phyloP scores from a whole-genome alignment of 2,888 invertebrate species.

The Trypoxylon attenuatum region DNA sequence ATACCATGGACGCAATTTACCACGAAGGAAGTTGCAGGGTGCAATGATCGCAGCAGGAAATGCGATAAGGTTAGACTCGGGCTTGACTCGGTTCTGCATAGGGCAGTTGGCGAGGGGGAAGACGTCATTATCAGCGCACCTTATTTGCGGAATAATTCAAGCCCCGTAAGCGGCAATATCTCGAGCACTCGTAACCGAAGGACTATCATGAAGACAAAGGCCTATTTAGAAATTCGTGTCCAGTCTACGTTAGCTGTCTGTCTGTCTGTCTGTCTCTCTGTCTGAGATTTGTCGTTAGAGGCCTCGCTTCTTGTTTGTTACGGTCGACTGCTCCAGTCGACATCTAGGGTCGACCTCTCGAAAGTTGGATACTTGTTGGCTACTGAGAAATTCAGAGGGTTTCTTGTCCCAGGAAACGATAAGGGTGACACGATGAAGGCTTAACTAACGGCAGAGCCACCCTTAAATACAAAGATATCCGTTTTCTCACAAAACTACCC shows the following conservation, averaged over 20 bases:
- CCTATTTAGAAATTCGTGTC: constrained; percentile 20
- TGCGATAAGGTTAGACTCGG: background rate
- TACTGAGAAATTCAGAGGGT: background rate
- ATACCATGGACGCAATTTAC: too few species aligned
- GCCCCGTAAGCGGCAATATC: background rate
- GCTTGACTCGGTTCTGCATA: too few species aligned
- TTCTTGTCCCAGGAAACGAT: too few species aligned
- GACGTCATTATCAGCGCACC: constrained; percentile 3
- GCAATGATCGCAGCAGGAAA: background rate
- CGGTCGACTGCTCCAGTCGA: too few species aligned
- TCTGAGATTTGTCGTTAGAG: background rate
- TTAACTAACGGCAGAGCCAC: too few species aligned
- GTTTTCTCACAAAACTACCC: too few species aligned
- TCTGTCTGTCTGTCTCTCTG: constrained; percentile 21
- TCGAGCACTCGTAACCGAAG: background rate
- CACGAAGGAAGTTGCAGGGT: too few species aligned
- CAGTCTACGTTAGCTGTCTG: too few species aligned
- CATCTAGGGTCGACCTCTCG: background rate
- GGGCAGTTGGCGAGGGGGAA: background rate
- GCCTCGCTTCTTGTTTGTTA: background rate
- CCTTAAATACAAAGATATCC: too few species aligned
- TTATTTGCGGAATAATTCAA: constrained; percentile 4
- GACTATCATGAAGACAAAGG: constrained; percentile 9
- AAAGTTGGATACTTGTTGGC: background rate
- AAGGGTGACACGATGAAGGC: too few species aligned